phyloP scores from a whole-genome alignment of 2,113 vertebrate species.

The Dromiciops gliroides region DNA sequence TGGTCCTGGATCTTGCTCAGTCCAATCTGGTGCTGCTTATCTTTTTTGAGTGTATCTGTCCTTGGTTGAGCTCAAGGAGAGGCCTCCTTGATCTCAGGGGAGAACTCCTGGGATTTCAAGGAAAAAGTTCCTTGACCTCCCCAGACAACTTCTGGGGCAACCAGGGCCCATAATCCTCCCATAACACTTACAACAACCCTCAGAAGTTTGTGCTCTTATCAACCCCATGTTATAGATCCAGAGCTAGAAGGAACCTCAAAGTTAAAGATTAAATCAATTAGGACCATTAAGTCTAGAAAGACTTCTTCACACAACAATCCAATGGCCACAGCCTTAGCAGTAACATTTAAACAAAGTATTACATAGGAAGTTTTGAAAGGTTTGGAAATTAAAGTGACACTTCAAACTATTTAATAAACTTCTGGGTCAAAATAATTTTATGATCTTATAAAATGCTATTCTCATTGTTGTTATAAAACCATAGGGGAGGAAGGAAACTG shows the following conservation, averaged over 20 bases:
- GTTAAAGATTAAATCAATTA: constrained; percentile 7
- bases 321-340: background rate
- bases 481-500: background rate
- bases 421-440: background rate
- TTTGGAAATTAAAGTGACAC: constrained; percentile 11
- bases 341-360: background rate
- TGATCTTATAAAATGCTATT: constrained; percentile 9
- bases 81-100: too few relatives aligned
- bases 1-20: too few relatives aligned
- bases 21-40: too few relatives aligned
- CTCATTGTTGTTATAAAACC: background rate
- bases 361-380: background rate
- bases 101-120: too few relatives aligned
- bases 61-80: too few relatives aligned
- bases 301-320: background rate
- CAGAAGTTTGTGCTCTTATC: background rate
- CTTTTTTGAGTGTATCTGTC: too few relatives aligned
- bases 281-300: background rate
- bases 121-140: too few relatives aligned
- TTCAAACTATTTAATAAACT: background rate
- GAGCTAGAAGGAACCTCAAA: background rate
- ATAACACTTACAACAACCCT: background rate
- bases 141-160: too few relatives aligned
- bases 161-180: too few relatives aligned
- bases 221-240: background rate